These are phyloP conservation scores for Mythimna pallens DNA, from an alignment of 2,888 invertebrate species.

Conservation along the genomic window DNA sequence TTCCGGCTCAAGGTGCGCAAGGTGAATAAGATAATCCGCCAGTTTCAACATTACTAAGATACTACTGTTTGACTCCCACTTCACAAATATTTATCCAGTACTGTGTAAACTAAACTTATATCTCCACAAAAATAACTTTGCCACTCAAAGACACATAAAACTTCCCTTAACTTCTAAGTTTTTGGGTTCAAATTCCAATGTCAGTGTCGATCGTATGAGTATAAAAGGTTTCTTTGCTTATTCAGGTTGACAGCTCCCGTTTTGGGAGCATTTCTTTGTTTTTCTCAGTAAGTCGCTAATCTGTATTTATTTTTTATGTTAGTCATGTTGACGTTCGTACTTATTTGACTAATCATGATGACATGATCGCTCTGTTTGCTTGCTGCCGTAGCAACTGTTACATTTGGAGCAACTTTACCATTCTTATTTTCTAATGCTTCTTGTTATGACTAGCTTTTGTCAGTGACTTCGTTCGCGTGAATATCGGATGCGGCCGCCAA, in stretches of 20 bases:
- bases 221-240: constrained; percentile 54
- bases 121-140: constrained; percentile 66
- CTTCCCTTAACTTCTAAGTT: not conserved
- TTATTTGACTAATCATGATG: constrained; percentile 57
- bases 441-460: not conserved
- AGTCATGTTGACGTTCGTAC: constrained; percentile 49
- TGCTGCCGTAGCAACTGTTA: constrained; percentile 35
- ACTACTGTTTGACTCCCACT: constrained; percentile 79
- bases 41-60: constrained; percentile 75
- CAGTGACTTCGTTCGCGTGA: not conserved
- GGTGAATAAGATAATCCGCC: constrained; percentile 80
- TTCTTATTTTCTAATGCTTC: not conserved
- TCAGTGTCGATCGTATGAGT: constrained; percentile 13
- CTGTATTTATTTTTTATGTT: constrained; percentile 72
- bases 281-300: constrained; percentile 81
- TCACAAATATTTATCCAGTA: constrained; percentile 83
- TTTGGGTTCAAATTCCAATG: constrained; percentile 58
- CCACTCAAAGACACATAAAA: constrained; percentile 41
- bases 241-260: constrained; percentile 82
- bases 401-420: not conserved
- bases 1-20: constrained; percentile 69
- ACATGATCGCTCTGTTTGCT: constrained; percentile 52
- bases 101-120: constrained; percentile 79
- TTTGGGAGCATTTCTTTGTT: constrained; percentile 79
- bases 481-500: no score